Percentiles rank a stretch among this genome's conserved stretches.
These are phyloP conservation scores for Crocodylus rhombifer DNA, from an alignment of 2,797 vertebrate genomes.

Conservation along the genomic window DNA sequence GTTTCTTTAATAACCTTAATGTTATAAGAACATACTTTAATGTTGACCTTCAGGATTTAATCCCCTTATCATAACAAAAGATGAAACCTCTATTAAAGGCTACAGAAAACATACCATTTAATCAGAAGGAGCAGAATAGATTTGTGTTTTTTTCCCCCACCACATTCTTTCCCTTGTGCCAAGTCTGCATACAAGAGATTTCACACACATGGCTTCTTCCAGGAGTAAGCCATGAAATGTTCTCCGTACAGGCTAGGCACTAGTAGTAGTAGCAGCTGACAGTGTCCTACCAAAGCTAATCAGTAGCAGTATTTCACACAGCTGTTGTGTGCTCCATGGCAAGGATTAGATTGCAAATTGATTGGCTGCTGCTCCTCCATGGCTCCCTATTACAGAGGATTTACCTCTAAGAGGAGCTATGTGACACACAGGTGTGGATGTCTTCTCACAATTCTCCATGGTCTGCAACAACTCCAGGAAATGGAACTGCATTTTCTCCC, in stretches of 20 bases:
- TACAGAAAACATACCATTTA: not conserved
- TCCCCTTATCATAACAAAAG: not conserved
- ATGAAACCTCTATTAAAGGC: not conserved
- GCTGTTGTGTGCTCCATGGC: not conserved
- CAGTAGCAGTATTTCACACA: not conserved
- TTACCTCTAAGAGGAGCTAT: not conserved
- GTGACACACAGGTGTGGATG: accelerated
- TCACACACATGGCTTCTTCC: not conserved
- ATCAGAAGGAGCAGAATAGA: not conserved
- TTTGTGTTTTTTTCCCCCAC: not conserved
- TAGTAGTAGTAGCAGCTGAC: not conserved
- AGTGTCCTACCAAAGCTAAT: not conserved
- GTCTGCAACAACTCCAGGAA: not conserved
- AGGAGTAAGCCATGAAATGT: not conserved
- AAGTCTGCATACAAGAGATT: not conserved
- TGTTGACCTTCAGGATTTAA: not conserved
- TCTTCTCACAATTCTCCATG: not conserved
- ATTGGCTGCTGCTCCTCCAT: accelerated
- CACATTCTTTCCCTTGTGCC: not conserved
- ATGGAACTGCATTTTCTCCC: not conserved
- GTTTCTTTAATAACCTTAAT: not conserved
- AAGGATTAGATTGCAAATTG: not conserved
- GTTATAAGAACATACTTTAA: not conserved
- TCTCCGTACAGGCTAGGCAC: not conserved
- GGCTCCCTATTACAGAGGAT: not conserved